Evolutionary conservation across 2,797 vertebrate genomes (phyloP).

Genomic region (Simalia tracyae): DNA sequence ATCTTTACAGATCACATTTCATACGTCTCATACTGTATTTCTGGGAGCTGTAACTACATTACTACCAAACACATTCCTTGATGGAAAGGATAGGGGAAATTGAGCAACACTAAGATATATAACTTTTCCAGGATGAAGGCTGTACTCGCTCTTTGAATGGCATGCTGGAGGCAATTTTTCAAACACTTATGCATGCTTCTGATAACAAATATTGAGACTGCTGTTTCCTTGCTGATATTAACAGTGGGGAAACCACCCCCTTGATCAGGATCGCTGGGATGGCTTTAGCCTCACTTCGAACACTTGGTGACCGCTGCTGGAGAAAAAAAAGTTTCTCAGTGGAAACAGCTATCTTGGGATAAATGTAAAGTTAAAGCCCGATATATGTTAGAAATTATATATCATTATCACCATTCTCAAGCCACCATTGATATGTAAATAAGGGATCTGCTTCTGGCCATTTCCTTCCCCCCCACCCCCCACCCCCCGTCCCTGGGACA

Average conservation of each 20-base stretch:
- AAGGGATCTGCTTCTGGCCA: background rate
- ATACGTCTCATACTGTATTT: background rate
- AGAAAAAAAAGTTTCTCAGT: background rate
- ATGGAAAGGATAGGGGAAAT: background rate
- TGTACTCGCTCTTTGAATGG: background rate
- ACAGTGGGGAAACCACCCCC: background rate
- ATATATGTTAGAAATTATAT: background rate
- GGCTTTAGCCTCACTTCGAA: background rate
- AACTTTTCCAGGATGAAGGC: background rate
- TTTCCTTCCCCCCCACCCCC: background rate
- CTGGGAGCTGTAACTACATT: background rate
- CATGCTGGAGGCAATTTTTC: background rate
- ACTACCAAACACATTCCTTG: background rate
- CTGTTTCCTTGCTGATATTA: background rate
- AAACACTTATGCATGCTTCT: background rate
- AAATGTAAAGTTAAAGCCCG: background rate
- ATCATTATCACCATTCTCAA: background rate
- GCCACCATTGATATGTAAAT: background rate
- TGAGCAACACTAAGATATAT: background rate
- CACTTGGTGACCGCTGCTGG: background rate
- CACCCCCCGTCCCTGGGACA: too few relatives aligned
- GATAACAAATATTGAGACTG: background rate
- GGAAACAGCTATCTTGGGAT: background rate
- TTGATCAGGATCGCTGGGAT: background rate
- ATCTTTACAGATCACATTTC: background rate